Percentiles rank a stretch among this genome's conserved stretches.
Conservation (phyloP, 1,140 invertebrate genomes). For the Nasonia giraulti region DNA sequence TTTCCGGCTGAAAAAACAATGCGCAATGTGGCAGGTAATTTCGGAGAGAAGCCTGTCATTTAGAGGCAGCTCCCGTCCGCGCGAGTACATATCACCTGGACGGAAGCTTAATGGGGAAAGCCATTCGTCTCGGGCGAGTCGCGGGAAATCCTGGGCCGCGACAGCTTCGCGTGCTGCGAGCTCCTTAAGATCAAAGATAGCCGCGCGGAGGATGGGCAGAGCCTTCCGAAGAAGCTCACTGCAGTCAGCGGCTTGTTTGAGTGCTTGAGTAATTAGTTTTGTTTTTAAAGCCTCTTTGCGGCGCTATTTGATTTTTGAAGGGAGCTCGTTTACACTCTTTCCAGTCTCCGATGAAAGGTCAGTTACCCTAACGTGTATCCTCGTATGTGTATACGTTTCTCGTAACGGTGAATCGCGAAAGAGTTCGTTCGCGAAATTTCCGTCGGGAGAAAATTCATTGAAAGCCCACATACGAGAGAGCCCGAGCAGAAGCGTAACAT, state of each 20-base stretch:
- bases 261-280: background rate
- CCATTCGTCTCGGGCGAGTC: constrained; percentile 31
- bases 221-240: background rate
- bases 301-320: too few relatives aligned
- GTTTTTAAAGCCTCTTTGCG: too few relatives aligned
- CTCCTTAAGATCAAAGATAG: constrained; percentile 22
- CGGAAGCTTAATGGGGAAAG: constrained; percentile 40
- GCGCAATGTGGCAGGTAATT: background rate
- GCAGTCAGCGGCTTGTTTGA: background rate
- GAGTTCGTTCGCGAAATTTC: background rate
- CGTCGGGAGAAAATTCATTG: background rate
- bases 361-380: too few relatives aligned
- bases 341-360: too few relatives aligned
- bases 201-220: background rate
- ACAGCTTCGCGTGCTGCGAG: background rate
- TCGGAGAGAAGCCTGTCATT: constrained; percentile 3
- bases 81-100: constrained; percentile 29
- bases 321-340: too few relatives aligned
- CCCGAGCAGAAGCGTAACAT: background rate
- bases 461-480: background rate
- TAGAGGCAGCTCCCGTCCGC: background rate
- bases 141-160: constrained; percentile 8
- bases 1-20: background rate
- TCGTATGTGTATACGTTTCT: background rate
- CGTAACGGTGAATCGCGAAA: too few relatives aligned